Evolutionary conservation across 2,888 invertebrate species (phyloP), one percentile per base, ranked within the genome.

Genomic region (Orchestes rusci): DNA sequence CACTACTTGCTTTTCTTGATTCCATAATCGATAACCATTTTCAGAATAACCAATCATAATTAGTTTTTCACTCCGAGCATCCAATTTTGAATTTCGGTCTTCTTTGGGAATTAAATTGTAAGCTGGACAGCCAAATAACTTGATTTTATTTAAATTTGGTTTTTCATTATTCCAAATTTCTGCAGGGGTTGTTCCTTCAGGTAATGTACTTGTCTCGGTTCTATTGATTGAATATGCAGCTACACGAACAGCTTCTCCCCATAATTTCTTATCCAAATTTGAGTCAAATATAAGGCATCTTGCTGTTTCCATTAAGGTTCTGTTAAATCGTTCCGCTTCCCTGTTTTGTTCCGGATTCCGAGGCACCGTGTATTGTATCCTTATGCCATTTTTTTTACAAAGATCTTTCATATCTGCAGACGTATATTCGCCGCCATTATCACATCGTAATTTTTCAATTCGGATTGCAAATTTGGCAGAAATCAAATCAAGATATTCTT

Each of bases 111-210:
- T 30, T 30, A 30, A 30, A 30, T 30, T 30, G 12, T 10, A 4
- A 45, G 55, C 57, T 35, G 19, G 28, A 35, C 51, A 50, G 8
- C 61, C 61, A 56, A 63, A 64, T 3, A 57, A 37, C 55, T 54
- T 48, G 10, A 64, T 20, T 31, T 52, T 49, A 8, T 53, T 28
- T 17, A 58, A 8, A 13, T 58, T 43, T 3, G 37, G 46, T 27
- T 42, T 46, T 37, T 29, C 7, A 8, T 15, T 13, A 19, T 45
- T 53, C 53, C 52, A 58, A 18, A 38, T 20, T 13, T 38, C 38
- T 7, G 28, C 38, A 4, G 38, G 27, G 10, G 17, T 35, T 35
- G 17, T 35, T 15, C 4, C 4, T 3, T 19, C 19, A 15, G 12
- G 4, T 35, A 35, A 12, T 15, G 18, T 18, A 16, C 4, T 19